phyloP scores from a whole-genome alignment of 2,888 invertebrate species.

The Hydropsyche betteni region DNA sequence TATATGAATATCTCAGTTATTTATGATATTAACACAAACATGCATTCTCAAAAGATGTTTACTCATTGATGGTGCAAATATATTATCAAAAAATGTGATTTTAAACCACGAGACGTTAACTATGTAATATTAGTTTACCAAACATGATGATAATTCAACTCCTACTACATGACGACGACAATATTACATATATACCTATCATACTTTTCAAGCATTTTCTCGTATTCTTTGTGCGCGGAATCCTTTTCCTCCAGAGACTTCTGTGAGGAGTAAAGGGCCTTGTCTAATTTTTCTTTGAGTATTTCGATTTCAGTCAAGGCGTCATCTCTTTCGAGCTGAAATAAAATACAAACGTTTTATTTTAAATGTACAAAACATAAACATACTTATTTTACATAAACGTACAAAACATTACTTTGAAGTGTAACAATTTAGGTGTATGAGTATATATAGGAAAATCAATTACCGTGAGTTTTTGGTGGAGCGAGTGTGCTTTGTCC shows the following conservation, averaged over 20 bases:
- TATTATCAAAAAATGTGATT: too few species aligned
- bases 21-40: not conserved
- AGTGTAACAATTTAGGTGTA: not conserved
- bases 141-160: conserved; percentile 41
- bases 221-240: conserved; percentile 87
- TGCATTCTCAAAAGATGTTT: too few species aligned
- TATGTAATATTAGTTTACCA: not conserved
- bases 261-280: conserved; percentile 81
- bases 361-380: not conserved
- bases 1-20: not conserved
- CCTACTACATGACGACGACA: conserved; percentile 61
- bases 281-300: conserved; percentile 89
- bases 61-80: too few species aligned
- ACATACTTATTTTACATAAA: not conserved
- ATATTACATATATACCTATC: conserved; percentile 71
- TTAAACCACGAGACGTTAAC: too few species aligned
- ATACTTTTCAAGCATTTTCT: conserved; percentile 91
- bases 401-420: not conserved
- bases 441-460: not conserved
- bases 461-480: conserved; percentile 81
- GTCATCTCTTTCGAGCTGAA: conserved; percentile 86
- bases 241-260: conserved; percentile 90
- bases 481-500: conserved; percentile 85
- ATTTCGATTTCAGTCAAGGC: conserved; percentile 85
- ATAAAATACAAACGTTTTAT: conserved; percentile 51